Base-by-base conservation (phyloP, 2,888 invertebrate genomes). In the Platycheirus rosarum region DNA sequence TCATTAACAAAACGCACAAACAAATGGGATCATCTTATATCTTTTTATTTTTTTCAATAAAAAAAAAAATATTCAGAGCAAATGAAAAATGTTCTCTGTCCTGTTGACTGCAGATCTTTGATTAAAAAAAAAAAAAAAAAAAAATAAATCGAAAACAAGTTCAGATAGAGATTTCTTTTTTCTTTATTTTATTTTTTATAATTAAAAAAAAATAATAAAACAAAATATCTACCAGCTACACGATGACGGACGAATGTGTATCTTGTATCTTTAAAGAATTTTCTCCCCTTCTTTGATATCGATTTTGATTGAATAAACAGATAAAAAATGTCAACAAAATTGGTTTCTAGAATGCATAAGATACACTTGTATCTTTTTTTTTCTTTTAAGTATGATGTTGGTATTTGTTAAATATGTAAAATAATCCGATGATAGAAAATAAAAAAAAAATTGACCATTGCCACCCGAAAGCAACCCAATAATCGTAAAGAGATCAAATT, bases 401-500 rank as follows among this genome's bases (percentile, higher is more conserved):
- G 57, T 66, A 62, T 70, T 70, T 70, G 18, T 70, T n/a, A 55
- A 55, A 75, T 71, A 71, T 66, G 66, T 76, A 62, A 80, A 80
- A 80, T 70, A 80, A 80, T 75, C 32, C 46, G 62, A 40, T 73
- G 68, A 74, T 62, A 49, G 18, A 14, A 55, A 37, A 55, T n/a
- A 35, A 13, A 16, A 35, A 37, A 23, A 29, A 57, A 32, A 32
- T 69, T 82, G 77, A 66, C 71, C 77, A 77, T 55, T 68, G 77
- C 82, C 77, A 77, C 82, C 82, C 77, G 77, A 82, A 68, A 77
- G 82, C 71, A 76, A 68, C 49, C 55, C 63, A 82, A 77, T 82
- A 82, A 82, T 82, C 82, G 71, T 82, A 82, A 82, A 82, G 62
- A 68, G 71, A 77, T 82, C 82, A 77, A 57, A 77, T 82, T 82